These are phyloP conservation scores for Hemichromis elongatus DNA, from an alignment of 2,113 vertebrate species.

Conservation along the genomic window DNA sequence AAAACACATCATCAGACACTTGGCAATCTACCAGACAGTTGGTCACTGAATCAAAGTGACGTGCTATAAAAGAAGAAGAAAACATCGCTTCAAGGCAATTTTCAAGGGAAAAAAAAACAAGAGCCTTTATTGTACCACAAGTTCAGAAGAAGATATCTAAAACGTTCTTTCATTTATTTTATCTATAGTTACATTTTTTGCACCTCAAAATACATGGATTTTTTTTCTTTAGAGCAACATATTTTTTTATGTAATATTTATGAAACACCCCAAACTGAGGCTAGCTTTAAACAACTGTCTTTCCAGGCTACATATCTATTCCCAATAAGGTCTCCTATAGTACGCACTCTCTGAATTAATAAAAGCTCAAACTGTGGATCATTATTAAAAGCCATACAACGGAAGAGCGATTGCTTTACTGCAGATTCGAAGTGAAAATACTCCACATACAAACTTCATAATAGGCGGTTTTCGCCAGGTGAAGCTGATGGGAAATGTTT, in stretches of 20 bases:
- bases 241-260: not conserved
- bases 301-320: not conserved
- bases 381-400: not conserved
- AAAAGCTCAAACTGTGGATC: not conserved
- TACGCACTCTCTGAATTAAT: not conserved
- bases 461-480: not conserved
- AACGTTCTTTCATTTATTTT: constrained; percentile 25
- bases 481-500: not conserved
- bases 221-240: not conserved
- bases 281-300: not conserved
- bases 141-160: constrained; percentile 17
- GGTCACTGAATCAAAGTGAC: constrained; percentile 50
- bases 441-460: not conserved
- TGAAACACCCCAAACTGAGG: not conserved
- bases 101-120: constrained; percentile 8
- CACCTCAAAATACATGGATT: not conserved
- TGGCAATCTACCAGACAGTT: constrained; percentile 45
- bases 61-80: constrained; percentile 19
- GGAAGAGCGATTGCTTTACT: not conserved
- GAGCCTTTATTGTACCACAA: constrained; percentile 35
- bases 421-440: not conserved
- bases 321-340: not conserved
- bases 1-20: constrained; percentile 31
- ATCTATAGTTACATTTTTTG: not conserved
- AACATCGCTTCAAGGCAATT: constrained; percentile 39